Evolutionary conservation across 2,888 invertebrate genomes (phyloP).

Genomic region (Megastigmus dorsalis): DNA sequence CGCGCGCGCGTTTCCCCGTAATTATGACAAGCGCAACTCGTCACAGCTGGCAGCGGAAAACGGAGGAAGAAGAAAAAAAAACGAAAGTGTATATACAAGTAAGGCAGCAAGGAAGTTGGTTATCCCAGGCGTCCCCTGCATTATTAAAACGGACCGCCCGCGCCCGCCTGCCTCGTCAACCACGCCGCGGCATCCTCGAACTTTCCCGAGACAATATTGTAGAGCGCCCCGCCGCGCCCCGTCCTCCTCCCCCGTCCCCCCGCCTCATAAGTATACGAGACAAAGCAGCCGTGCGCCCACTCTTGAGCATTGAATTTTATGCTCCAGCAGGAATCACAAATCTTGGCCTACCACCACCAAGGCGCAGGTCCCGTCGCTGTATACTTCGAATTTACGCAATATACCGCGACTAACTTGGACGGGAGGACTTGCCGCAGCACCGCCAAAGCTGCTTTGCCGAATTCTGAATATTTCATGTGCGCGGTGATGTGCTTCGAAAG

Average conservation of each 20-base stretch:
- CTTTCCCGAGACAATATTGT: slow-evolving; percentile 24
- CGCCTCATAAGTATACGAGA: slow-evolving; percentile 3
- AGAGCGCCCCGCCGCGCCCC: background rate
- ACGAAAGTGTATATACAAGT: too few relatives aligned
- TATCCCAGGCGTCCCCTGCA: background rate
- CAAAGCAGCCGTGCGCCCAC: background rate
- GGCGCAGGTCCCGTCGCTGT: background rate
- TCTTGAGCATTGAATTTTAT: slow-evolving; percentile 27
- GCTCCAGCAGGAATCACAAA: slow-evolving; percentile 29
- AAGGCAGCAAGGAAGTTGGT: slow-evolving; percentile 10
- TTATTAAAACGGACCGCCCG: slow-evolving; percentile 24
- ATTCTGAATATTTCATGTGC: slow-evolving; percentile 1
- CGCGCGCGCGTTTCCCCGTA: background rate
- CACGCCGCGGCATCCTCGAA: background rate
- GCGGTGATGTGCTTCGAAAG: slow-evolving; percentile 44
- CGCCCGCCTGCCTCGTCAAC: background rate
- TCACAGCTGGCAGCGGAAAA: background rate
- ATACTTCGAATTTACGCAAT: too few relatives aligned
- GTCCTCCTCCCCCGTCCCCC: background rate
- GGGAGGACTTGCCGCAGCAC: background rate
- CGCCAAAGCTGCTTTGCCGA: background rate
- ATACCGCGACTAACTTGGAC: background rate
- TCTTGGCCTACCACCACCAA: slow-evolving; percentile 8
- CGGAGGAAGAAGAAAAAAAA: background rate
- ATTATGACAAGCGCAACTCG: background rate